Evolutionary conservation across 2,888 invertebrate genomes (phyloP).

Genomic region (Leucozona laternaria): DNA sequence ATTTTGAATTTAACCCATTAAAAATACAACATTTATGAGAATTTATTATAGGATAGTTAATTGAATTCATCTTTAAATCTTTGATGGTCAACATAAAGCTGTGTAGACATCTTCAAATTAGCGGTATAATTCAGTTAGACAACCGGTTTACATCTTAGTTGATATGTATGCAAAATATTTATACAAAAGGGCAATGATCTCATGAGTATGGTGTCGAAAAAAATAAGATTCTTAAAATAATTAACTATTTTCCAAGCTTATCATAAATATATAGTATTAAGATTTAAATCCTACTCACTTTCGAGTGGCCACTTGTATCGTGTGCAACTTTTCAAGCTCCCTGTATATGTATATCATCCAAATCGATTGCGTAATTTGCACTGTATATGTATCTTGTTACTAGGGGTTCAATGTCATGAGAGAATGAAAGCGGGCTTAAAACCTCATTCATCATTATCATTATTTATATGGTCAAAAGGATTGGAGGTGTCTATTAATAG

Average conservation of each 20-base stretch:
- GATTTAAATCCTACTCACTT: slow-evolving; percentile 41
- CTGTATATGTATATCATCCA: slow-evolving; percentile 5
- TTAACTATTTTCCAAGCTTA: background rate
- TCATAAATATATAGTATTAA: slow-evolving; percentile 39
- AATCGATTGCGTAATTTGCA: slow-evolving; percentile 27
- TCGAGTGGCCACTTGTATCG: slow-evolving; percentile 49
- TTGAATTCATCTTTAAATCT: background rate
- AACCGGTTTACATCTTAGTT: slow-evolving; percentile 39
- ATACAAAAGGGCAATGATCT: slow-evolving; percentile 40
- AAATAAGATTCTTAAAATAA: slow-evolving; percentile 14
- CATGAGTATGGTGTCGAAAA: background rate
- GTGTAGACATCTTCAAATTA: background rate
- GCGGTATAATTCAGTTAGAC: background rate
- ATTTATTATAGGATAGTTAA: background rate
- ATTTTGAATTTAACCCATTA: no score
- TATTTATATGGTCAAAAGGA: slow-evolving; percentile 21
- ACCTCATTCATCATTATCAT: slow-evolving; percentile 10
- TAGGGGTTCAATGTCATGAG: slow-evolving; percentile 21
- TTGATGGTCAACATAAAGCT: background rate
- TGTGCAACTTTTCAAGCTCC: slow-evolving; percentile 38
- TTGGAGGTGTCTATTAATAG: slow-evolving; percentile 44
- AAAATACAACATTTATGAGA: background rate
- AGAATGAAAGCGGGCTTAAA: background rate
- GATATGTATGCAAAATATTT: background rate
- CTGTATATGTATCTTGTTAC: slow-evolving; percentile 44